A percentile compares a stretch with the other conserved stretches of the same genome.
These are phyloP conservation scores for Chitala chitala DNA, from an alignment of 2,113 vertebrate genomes.

Conservation along the genomic window DNA sequence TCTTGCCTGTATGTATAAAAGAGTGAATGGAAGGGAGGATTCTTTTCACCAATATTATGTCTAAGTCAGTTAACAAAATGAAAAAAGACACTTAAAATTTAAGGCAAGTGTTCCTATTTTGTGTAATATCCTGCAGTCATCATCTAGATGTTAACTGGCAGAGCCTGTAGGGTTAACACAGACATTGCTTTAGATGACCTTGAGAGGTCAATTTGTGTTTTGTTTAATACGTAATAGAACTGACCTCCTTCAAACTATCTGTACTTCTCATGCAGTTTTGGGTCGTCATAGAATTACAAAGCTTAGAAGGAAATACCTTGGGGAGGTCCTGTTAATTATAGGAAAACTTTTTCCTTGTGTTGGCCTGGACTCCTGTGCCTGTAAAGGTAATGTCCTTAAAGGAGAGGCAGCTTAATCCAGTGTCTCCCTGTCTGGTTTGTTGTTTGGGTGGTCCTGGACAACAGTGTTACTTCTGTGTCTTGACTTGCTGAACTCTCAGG, in stretches of 20 bases:
- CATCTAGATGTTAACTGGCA: too few species aligned
- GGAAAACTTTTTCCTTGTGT: too few species aligned
- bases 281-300: neutral
- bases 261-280: neutral
- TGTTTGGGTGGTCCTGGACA: neutral
- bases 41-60: neutral
- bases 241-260: neutral
- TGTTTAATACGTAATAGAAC: too few species aligned
- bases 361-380: neutral
- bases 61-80: neutral
- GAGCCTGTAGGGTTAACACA: too few species aligned
- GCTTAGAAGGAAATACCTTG: neutral
- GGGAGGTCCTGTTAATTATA: neutral
- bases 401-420: neutral
- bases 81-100: neutral
- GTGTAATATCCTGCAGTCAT: too few species aligned
- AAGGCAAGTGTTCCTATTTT: neutral
- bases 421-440: neutral
- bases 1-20: neutral
- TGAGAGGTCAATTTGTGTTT: too few species aligned
- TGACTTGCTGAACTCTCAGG: neutral
- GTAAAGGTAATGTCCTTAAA: neutral
- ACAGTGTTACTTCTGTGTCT: neutral
- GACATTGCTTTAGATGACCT: too few species aligned
- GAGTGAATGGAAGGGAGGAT: neutral